These are phyloP conservation scores for Drosophila littoralis DNA, from an alignment of 1,140 invertebrate species.

Conservation along the genomic window DNA sequence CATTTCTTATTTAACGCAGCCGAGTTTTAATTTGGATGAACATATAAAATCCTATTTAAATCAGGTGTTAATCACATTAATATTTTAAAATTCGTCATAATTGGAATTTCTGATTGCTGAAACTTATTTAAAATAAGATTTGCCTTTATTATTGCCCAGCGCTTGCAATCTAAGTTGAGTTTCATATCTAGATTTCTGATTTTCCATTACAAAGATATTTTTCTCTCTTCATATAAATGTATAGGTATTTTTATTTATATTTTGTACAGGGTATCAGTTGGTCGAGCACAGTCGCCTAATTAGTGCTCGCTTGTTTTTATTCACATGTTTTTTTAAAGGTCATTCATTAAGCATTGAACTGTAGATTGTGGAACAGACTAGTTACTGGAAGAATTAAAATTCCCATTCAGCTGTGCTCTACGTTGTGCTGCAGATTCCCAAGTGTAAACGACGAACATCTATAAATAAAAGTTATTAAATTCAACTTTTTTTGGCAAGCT, in stretches of 20 bases:
- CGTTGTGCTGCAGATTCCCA: slow-evolving; percentile 39
- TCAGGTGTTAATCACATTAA: too few species aligned
- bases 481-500: neutral
- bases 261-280: slow-evolving; percentile 1
- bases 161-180: too few species aligned
- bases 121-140: too few species aligned
- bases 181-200: too few species aligned
- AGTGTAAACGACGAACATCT: slow-evolving; percentile 42
- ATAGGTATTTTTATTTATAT: neutral
- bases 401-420: slow-evolving; percentile 1
- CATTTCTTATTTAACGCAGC: too few species aligned
- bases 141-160: too few species aligned
- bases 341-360: slow-evolving; percentile 32
- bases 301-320: slow-evolving; percentile 12
- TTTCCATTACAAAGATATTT: too few species aligned
- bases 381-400: neutral
- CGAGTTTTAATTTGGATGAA: too few species aligned
- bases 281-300: neutral
- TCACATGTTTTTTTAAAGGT: slow-evolving; percentile 23
- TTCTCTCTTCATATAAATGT: neutral
- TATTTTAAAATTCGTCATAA: too few species aligned
- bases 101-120: too few species aligned
- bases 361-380: slow-evolving; percentile 14
- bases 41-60: too few species aligned
- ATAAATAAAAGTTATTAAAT: neutral